phyloP scores from a whole-genome alignment of 2,797 vertebrate species.

The Brachyalestes nurse region DNA sequence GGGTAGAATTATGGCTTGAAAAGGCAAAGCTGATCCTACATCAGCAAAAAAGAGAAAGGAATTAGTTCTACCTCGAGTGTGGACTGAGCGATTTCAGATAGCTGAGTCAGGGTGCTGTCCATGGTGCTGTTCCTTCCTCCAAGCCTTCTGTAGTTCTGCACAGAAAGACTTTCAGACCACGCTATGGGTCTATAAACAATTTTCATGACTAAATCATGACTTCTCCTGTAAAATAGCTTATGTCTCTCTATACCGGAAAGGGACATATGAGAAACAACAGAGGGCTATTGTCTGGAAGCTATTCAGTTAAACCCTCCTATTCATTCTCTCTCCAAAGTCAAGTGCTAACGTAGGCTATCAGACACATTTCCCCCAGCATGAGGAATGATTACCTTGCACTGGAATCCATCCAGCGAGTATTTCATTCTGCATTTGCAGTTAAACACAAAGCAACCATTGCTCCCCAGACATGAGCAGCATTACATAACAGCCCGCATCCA shows the following conservation, averaged over 20 bases:
- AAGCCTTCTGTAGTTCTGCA: background rate
- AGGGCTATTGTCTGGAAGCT: background rate
- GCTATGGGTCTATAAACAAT: conserved; percentile 10
- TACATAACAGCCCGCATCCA: conserved; percentile 43
- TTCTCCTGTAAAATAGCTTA: conserved; percentile 10
- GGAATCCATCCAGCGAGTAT: conserved; percentile 31
- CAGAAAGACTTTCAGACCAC: conserved; percentile 17
- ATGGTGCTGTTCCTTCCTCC: conserved; percentile 45
- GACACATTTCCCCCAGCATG: conserved; percentile 8
- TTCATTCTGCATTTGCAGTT: conserved; percentile 26
- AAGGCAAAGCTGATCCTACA: background rate
- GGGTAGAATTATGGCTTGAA: background rate
- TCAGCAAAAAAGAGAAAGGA: background rate
- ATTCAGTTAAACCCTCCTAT: conserved; percentile 14
- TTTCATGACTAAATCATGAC: conserved; percentile 9
- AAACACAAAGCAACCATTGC: conserved; percentile 40
- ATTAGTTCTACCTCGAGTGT: background rate
- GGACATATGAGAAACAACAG: background rate
- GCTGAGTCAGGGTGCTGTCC: conserved; percentile 39
- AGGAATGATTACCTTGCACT: conserved; percentile 19
- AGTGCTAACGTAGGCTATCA: conserved; percentile 14
- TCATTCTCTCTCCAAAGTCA: conserved; percentile 1
- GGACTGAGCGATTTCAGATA: background rate
- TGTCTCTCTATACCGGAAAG: conserved; percentile 2
- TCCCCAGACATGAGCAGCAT: conserved; percentile 19